A percentile compares a stretch with the other conserved stretches of the same genome.
Evolutionary conservation across 1,140 invertebrate genomes (phyloP).

Genomic region (Ericerus pela): DNA sequence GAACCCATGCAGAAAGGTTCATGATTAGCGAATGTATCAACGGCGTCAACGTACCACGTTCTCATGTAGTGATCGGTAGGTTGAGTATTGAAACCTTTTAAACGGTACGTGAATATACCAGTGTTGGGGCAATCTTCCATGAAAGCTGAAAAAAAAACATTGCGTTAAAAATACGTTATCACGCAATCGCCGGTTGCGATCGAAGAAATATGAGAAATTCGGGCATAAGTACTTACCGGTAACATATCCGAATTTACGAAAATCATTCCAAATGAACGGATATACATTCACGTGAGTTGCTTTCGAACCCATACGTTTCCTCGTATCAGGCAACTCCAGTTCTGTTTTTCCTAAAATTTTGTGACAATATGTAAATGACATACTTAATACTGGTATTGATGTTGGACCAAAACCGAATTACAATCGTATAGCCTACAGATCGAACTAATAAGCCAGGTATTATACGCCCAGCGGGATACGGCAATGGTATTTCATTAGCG

Average conservation of each 20-base stretch:
- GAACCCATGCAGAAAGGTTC: slow-evolving; percentile 57
- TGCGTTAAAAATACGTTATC: neutral
- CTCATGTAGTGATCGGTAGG: slow-evolving; percentile 87
- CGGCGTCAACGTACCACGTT: slow-evolving; percentile 47
- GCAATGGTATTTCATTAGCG: no score
- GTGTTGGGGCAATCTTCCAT: slow-evolving; percentile 71
- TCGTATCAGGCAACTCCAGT: slow-evolving; percentile 67
- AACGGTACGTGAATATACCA: slow-evolving; percentile 79
- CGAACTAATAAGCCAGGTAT: no score
- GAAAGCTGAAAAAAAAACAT: slow-evolving; percentile 44
- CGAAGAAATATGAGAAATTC: neutral
- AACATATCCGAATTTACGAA: slow-evolving; percentile 47
- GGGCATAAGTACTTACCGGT: slow-evolving; percentile 30
- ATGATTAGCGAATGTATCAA: slow-evolving; percentile 35
- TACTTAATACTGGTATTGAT: no score
- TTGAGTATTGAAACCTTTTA: slow-evolving; percentile 65
- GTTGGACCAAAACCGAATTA: no score
- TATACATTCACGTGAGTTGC: slow-evolving; percentile 58
- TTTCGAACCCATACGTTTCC: slow-evolving; percentile 50
- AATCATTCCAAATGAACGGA: slow-evolving; percentile 70
- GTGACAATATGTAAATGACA: slow-evolving; percentile 6
- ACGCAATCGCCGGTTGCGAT: no score
- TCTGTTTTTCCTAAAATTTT: slow-evolving; percentile 50
- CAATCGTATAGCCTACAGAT: no score
- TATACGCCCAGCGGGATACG: no score